A percentile compares a stretch with the other conserved stretches of the same genome.
phyloP scores from a whole-genome alignment of 64 coral and sea anemone genomes.

The Stichodactyla mertensii region DNA sequence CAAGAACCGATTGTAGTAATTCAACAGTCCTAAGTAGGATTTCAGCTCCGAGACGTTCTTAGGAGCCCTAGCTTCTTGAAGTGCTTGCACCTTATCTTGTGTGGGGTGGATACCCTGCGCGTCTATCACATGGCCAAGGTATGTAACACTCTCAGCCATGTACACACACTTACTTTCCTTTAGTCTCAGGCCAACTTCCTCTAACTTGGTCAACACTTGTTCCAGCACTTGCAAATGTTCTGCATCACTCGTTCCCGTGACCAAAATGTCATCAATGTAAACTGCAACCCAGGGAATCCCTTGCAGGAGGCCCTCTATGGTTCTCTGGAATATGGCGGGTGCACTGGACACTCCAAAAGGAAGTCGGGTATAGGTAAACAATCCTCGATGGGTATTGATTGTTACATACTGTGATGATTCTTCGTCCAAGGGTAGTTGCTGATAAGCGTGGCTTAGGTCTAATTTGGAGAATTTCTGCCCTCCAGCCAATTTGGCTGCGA shows the following conservation, averaged over 20 bases:
- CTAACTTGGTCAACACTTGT: not conserved
- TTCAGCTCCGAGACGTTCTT: not conserved
- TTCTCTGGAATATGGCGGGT: slow-evolving; percentile 49
- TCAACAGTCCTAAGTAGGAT: not conserved
- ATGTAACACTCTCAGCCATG: slow-evolving; percentile 23
- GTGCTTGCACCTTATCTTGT: slow-evolving; percentile 15
- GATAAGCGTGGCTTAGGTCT: not conserved
- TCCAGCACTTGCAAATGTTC: slow-evolving; percentile 36
- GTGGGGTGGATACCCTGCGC: not conserved
- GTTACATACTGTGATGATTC: slow-evolving; percentile 24
- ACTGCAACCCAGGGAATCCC: slow-evolving; percentile 28
- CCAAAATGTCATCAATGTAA: slow-evolving; percentile 51
- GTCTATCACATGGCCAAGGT: not conserved
- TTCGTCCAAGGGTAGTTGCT: not conserved
- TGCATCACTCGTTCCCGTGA: slow-evolving; percentile 23
- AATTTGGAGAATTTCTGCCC: not conserved
- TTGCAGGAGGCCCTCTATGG: slow-evolving; percentile 41
- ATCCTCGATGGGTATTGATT: not conserved
- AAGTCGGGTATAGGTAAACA: not conserved
- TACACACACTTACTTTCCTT: slow-evolving; percentile 19
- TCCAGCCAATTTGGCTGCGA: slow-evolving; percentile 29
- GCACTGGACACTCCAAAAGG: slow-evolving; percentile 51
- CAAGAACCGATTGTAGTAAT: not conserved
- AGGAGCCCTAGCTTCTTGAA: not conserved
- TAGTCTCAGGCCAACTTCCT: slow-evolving; percentile 5